Conservation (phyloP, 2,113 vertebrate genomes). For the Chrysochloris asiatica region DNA sequence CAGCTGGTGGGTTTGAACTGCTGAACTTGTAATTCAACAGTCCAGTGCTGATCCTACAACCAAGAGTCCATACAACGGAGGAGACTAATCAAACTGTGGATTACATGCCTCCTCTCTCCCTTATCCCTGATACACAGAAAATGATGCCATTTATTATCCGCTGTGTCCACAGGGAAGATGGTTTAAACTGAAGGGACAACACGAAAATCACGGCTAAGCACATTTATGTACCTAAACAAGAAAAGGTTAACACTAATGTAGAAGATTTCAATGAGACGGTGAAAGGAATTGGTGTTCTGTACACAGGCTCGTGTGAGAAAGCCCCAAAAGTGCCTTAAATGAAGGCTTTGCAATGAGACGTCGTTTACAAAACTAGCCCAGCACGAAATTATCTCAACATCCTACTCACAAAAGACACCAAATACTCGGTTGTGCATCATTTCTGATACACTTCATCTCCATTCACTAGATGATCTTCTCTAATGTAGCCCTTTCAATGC, state of each 20-base stretch:
- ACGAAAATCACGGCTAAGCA: neutral
- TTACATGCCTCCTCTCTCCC: neutral
- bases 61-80: too few species aligned
- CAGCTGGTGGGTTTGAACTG: too few species aligned
- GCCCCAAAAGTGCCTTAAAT: neutral
- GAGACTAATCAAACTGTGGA: too few species aligned
- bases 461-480: neutral
- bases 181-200: neutral
- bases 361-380: conserved; percentile 8
- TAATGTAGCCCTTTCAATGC: conserved; percentile 15
- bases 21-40: too few species aligned
- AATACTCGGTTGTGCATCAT: neutral
- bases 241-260: neutral
- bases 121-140: neutral
- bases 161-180: neutral
- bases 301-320: neutral
- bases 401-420: neutral
- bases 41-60: too few species aligned
- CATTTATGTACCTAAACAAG: neutral
- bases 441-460: conserved; percentile 6
- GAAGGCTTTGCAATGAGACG: neutral
- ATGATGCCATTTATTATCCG: neutral
- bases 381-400: neutral
- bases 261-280: neutral
- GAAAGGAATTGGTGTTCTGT: neutral